Evolutionary conservation across 1,140 invertebrate genomes (phyloP), one percentile per base, ranked within the genome.

Genomic region (Sarcophaga bullata): DNA sequence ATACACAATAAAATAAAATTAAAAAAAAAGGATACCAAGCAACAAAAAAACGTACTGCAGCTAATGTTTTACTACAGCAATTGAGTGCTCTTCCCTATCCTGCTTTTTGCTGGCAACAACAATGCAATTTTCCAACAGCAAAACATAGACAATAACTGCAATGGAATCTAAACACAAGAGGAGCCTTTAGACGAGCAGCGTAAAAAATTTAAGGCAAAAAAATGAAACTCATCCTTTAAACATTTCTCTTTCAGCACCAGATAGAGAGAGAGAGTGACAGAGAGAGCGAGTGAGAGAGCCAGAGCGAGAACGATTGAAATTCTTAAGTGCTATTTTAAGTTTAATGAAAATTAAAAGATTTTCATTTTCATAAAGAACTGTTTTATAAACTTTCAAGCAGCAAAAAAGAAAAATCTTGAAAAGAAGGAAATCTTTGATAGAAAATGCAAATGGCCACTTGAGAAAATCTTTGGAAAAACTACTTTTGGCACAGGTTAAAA

Each of bases 261-360:
- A 37, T 1, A 37, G 25, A 37, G 25, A 37, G 25, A 37, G 25
- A 37, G 25, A 37, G 25, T 2, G 25, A 37, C 1, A 37, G 25
- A 2, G 25, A 37, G 25, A 37, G 25, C 25, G 25, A 37, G 25
- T 37, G 25, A 37, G 25, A 68, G 17, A 19, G 19, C 62, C 62
- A 17, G 19, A 68, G 19, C 19, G 17, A 68, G 62, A 68, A 68
- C 17, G 19, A 3, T 19, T 3, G 10, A 58, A n/a, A 58, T n/a
- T 68, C 17, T 19, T 68, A 68, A 68, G 62, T 68, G 62, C n/a
- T 68, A 68, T 68, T 68, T 68, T 68, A 68, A 68, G 62, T 68
- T 68, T 68, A 68, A 68, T 68, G n/a, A 68, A 68, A 68, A 68
- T 68, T 68, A 68, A 68, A n/a, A 68, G 62, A 68, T 68, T 68